Conservation (phyloP, 2,113 vertebrate genomes). For the Anhinga anhinga region DNA sequence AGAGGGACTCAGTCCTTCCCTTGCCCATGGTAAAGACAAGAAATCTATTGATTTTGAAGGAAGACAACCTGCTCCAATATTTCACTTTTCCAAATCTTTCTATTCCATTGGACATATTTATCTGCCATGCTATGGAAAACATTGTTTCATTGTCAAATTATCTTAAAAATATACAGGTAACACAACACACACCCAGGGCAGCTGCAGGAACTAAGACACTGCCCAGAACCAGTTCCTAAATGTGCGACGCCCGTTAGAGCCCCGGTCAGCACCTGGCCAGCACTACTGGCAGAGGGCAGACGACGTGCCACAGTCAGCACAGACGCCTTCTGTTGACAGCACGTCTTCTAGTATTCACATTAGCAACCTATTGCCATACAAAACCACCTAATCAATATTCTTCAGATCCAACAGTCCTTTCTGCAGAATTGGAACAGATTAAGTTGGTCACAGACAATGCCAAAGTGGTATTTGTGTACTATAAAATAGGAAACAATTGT, state of each 20-base stretch:
- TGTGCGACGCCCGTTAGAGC: rapidly evolving
- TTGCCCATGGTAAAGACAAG: neutral
- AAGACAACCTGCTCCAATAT: neutral
- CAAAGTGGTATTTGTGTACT: neutral
- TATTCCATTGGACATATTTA: neutral
- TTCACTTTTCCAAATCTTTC: neutral
- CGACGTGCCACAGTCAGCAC: rapidly evolving
- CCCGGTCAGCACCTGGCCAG: neutral
- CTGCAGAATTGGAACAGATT: neutral
- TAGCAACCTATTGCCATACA: neutral
- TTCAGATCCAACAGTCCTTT: neutral
- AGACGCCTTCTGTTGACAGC: neutral
- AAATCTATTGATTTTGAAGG: neutral
- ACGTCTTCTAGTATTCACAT: neutral
- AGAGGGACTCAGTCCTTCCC: neutral
- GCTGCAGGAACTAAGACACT: neutral
- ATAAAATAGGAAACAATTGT: neutral
- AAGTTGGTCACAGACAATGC: neutral
- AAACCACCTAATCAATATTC: neutral
- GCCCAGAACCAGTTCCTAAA: neutral
- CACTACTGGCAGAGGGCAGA: no score
- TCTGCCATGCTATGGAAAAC: neutral
- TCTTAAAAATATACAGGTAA: neutral
- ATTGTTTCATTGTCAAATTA: neutral
- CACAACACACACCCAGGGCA: neutral